Conservation (phyloP, 2,113 vertebrate species). For the Rostratula benghalensis region DNA sequence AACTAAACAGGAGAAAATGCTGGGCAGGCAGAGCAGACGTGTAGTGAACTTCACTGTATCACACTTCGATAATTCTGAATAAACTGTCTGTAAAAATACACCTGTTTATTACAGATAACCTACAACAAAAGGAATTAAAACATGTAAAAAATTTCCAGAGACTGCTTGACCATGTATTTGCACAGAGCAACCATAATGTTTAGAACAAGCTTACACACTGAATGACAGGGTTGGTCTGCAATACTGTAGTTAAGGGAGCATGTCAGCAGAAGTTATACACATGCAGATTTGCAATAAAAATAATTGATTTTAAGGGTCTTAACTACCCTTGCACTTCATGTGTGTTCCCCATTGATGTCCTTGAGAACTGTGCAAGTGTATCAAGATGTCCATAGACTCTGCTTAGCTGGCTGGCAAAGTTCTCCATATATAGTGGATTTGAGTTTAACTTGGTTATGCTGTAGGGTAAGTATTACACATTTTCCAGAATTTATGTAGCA, state of each 20-base stretch:
- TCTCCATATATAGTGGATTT: background rate
- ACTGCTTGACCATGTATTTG: rapidly evolving
- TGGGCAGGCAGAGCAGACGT: background rate
- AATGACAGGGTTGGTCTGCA: background rate
- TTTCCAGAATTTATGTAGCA: background rate
- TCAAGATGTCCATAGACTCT: background rate
- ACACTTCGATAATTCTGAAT: background rate
- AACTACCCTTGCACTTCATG: background rate
- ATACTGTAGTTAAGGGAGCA: background rate
- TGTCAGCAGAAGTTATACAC: background rate
- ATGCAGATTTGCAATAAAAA: background rate
- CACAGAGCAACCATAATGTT: background rate
- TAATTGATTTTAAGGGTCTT: background rate
- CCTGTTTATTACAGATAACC: background rate
- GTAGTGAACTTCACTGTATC: background rate
- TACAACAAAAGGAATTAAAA: background rate
- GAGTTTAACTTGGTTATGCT: background rate
- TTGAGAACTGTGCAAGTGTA: background rate
- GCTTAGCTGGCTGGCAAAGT: background rate
- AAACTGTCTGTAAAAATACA: background rate
- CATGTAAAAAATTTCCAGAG: background rate
- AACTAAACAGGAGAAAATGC: background rate
- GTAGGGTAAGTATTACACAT: background rate
- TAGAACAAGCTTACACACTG: background rate
- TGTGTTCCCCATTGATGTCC: background rate